Evolutionary conservation across 2,797 vertebrate genomes (phyloP), one percentile per base, ranked within the genome.

Genomic region (Manis pentadactyla): DNA sequence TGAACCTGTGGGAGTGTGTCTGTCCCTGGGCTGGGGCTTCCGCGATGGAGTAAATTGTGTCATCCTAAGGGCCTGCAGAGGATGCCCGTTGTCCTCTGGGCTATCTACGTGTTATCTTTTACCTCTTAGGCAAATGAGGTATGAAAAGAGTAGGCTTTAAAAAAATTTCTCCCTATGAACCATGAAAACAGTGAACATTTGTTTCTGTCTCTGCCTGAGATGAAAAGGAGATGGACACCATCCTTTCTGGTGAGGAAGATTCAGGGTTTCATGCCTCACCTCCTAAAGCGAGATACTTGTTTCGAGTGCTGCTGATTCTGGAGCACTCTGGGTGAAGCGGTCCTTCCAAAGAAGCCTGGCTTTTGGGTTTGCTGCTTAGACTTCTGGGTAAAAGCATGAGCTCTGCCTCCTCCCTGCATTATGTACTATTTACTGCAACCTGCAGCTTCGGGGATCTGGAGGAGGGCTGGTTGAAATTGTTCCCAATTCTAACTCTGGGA

Each of bases 121-220:
- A 90, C 88, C 73, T 83, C 5, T 82, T 95, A 95, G 13, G n/a
- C 84, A 96, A 94, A 96, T n/a, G 4, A 93, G 37, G 61, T 55
- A 51, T 73, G 82, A 94, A 97, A 94, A 90, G 42, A 92, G 93
- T 34, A 53, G 83, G 2, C 21, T 87, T 95, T 92, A 6, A 92
- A 46, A 46, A 46, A 46, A 10, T 87, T 68, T 78, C 68, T 93
- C 77, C 82, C 77, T 79, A 46, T 64, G 77, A 81, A 42, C 90
- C 42, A 61, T 93, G 97, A 71, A 90, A 95, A 88, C 68, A 51
- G 66, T 25, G 90, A 86, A 23, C 42, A 90, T 84, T 78, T 0
- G 0, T 53, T 94, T 63, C 57, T 90, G 27, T 53, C 25, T 94
- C 14, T 78, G 90, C 57, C 75, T 37, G 7, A 21, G 69, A 82